Evolutionary conservation across 1,140 invertebrate genomes (phyloP).

Genomic region (Babylonia areolata): DNA sequence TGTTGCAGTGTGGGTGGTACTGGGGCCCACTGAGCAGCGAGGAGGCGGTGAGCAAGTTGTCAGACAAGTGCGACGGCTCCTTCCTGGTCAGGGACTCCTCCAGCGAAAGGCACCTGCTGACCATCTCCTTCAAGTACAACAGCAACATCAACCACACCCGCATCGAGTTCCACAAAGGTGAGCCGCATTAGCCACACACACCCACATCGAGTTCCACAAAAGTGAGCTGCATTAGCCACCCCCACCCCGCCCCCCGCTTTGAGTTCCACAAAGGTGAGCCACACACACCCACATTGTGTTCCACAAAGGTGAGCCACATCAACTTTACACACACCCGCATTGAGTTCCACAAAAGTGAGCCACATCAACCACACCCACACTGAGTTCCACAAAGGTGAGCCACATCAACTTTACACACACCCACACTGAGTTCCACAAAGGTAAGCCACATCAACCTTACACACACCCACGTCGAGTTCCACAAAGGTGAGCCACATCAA

Average conservation of each 20-base stretch:
- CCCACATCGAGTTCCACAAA: no score
- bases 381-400: no score
- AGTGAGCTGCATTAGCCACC: no score
- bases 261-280: no score
- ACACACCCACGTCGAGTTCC: conserved; percentile 97
- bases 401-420: conserved; percentile 94
- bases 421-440: conserved; percentile 97
- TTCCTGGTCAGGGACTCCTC: conserved; percentile 98
- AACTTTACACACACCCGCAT: conserved; percentile 96
- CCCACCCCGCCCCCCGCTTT: no score
- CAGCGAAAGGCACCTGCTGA: conserved; percentile 98
- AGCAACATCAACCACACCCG: conserved; percentile 94
- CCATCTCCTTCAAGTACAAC: conserved; percentile 95
- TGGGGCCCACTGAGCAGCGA: conserved; percentile 97
- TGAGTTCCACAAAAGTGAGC: conserved; percentile 95
- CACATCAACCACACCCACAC: no score
- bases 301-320: no score
- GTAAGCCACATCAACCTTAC: conserved; percentile 93
- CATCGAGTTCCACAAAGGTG: conserved; percentile 98
- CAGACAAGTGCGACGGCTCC: conserved; percentile 92
- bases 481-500: conserved; percentile 93
- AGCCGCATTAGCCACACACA: no score
- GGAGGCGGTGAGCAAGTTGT: conserved; percentile 93
- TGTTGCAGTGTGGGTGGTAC: conserved; percentile 83
- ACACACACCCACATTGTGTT: no score